A percentile compares a stretch with the other conserved stretches of the same genome.
These are phyloP conservation scores for Ceuthmochares aereus DNA, from an alignment of 2,113 vertebrate genomes.

Conservation along the genomic window DNA sequence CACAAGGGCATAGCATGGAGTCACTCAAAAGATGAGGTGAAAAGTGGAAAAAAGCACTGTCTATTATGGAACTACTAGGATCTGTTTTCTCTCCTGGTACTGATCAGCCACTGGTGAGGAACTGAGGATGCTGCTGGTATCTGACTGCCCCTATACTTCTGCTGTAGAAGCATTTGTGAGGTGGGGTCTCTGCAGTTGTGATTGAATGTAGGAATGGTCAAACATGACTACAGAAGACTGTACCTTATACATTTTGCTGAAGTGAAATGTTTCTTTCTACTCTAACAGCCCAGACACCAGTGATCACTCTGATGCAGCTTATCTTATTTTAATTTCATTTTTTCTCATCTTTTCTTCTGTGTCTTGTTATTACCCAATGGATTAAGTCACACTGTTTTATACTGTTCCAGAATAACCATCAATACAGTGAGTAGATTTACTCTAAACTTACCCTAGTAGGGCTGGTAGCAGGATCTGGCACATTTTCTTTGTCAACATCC, in stretches of 20 bases:
- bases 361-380: not conserved
- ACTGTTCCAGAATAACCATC: not conserved
- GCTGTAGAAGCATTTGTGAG: not conserved
- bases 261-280: not conserved
- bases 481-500: not conserved
- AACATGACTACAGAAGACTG: fast-evolving
- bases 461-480: not conserved
- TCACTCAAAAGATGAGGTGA: not conserved
- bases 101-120: fast-evolving
- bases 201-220: not conserved
- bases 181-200: not conserved
- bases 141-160: not conserved
- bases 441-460: not conserved
- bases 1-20: not conserved
- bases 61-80: not conserved
- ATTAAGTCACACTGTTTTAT: not conserved
- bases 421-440: not conserved
- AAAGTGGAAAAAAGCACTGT: not conserved
- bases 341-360: not conserved
- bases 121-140: not conserved
- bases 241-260: not conserved
- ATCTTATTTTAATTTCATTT: not conserved
- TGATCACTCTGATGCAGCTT: not conserved
- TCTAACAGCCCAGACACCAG: not conserved
- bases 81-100: not conserved